Conservation (phyloP, 1,140 invertebrate genomes). For the Drosophila grimshawi region DNA sequence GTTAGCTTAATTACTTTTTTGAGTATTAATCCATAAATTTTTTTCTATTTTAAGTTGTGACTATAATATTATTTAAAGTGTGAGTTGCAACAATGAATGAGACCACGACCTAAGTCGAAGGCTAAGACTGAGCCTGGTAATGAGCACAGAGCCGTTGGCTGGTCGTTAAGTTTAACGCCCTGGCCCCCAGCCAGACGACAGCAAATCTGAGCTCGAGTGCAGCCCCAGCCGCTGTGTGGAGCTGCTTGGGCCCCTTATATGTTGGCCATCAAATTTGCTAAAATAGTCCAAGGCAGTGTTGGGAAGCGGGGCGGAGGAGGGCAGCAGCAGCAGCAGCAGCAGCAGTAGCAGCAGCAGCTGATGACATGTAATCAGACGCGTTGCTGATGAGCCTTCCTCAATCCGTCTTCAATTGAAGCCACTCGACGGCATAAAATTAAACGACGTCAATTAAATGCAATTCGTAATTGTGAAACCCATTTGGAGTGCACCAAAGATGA, state of each 20-base stretch:
- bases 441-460: slow-evolving; percentile 52
- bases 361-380: slow-evolving; percentile 51
- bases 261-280: slow-evolving; percentile 51
- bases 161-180: slow-evolving; percentile 49
- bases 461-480: slow-evolving; percentile 34
- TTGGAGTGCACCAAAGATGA: slow-evolving; percentile 26
- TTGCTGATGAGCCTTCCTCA: slow-evolving; percentile 22
- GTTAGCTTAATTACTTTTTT: too few species aligned
- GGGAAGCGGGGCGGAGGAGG: too few species aligned
- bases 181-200: slow-evolving; percentile 26
- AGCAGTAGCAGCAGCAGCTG: slow-evolving; percentile 36
- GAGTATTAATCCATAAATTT: too few species aligned
- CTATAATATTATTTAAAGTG: neutral
- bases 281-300: slow-evolving; percentile 24
- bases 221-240: slow-evolving; percentile 29
- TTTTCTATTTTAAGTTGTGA: too few species aligned
- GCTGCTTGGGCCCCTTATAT: slow-evolving; percentile 44
- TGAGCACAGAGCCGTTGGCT: slow-evolving; percentile 36
- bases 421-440: slow-evolving; percentile 49
- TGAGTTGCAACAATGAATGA: slow-evolving; percentile 5
- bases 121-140: slow-evolving; percentile 17
- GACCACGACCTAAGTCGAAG: neutral
- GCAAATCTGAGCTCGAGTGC: slow-evolving; percentile 35
- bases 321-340: too few species aligned
- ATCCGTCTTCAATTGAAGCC: slow-evolving; percentile 22